Evolutionary conservation across 2,113 vertebrate genomes (phyloP), one percentile per base, ranked within the genome.

Genomic region (Eptesicus fuscus): DNA sequence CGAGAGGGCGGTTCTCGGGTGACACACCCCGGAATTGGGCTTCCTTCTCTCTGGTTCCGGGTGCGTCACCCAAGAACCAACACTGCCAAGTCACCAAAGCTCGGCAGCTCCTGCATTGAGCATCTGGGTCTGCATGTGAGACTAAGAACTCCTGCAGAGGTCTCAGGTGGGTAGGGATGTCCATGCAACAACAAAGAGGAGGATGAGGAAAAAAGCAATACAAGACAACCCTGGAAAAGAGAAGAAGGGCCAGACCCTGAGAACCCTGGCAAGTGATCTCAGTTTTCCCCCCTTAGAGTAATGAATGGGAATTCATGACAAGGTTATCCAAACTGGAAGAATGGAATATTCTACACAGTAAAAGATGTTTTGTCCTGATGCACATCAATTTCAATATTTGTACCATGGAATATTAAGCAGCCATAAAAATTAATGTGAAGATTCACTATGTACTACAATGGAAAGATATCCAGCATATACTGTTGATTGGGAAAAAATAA

Each of bases 381-480:
- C 18, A 35, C 20, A 92, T 56, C 49, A 70, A 22, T 89, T 89
- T 86, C 67, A 94, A 91, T 87, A 83, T 65, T 93, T 53, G 56
- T 74, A 88, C 20, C 49, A 63, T 28, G 22, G 69, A 91, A 63
- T 91, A 89, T 51, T 73, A 79, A 28, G 56, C 30, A 93, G 42
- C 23, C 74, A 79, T 78, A 74, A 93, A 95, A 80, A 42, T 20
- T 9, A 88, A 70, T 30, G 30, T 82, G n/a, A 14, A 76, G 3
- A 87, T 20, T 83, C 32, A 74, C 56, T 37, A 8, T 9, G 47
- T 49, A 67, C 23, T 65, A 91, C 10, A 91, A 18, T 23, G 18
- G 56, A 85, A 94, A 88, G 44, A 49, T 22, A 51, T 5, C 35
- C 61, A 88, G 32, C n/a, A 90, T 35, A 84, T 4, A 88, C 1